A percentile compares a stretch with the other conserved stretches of the same genome.
These are phyloP conservation scores for Regulus satrapa DNA, from an alignment of 2,113 vertebrate species.

Conservation along the genomic window DNA sequence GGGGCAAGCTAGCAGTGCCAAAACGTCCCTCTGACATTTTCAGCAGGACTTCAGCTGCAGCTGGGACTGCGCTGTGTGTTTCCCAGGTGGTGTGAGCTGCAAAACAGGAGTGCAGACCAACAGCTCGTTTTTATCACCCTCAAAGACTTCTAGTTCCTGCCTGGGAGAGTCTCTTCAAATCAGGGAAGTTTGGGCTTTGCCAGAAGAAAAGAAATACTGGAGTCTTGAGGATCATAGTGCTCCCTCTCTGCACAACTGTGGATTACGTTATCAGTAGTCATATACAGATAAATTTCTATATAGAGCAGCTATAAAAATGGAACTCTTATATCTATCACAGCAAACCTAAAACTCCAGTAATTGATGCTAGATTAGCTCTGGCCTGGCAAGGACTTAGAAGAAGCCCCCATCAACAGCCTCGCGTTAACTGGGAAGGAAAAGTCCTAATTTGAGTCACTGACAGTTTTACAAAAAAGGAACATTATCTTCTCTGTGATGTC, in stretches of 20 bases:
- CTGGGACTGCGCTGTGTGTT: background rate
- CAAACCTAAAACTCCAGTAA: background rate
- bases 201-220: background rate
- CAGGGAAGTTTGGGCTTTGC: background rate
- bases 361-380: background rate
- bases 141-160: background rate
- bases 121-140: background rate
- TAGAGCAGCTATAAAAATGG: background rate
- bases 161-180: background rate
- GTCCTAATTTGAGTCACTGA: conserved; percentile 10
- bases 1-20: background rate
- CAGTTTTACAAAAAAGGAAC: conserved; percentile 21
- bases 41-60: background rate
- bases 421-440: background rate
- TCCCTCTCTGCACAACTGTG: background rate
- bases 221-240: background rate
- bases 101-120: background rate
- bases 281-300: background rate
- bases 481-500: conserved; percentile 50
- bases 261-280: background rate
- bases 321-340: background rate
- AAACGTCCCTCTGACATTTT: background rate
- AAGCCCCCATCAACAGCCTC: background rate
- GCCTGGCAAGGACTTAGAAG: background rate
- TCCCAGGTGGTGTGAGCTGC: background rate